Base-by-base conservation (phyloP, 2,113 vertebrate species). In the Redunca redunca region DNA sequence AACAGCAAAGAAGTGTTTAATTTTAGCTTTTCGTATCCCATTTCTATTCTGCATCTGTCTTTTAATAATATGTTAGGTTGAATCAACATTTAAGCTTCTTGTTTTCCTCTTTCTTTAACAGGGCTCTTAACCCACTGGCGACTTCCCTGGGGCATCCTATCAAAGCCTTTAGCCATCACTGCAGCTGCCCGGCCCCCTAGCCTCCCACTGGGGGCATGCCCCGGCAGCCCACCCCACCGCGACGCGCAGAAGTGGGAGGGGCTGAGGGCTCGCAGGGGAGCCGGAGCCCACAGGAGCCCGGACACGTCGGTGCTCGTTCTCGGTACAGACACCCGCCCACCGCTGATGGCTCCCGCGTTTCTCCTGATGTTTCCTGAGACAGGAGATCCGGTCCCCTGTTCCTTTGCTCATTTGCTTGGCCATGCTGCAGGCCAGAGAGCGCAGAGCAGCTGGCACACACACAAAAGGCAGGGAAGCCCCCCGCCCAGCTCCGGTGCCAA, bases 111-210 rank as follows among this genome's bases (percentile, higher is more conserved):
- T 98, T 55, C 33, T 77, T 13, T 10, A 48, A 6, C 25, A 48
- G 16, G 28, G 30, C 78, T 14, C 62, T 90, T 87, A 98, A 95
- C 95, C 89, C 86, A 88, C 36, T 58, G 43, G 26, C 94, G 95
- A 60, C 88, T 58, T 43, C 78, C 85, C 86, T 2, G 33, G 82
- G 53, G 33, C 0, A 1, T 95, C 96, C 64, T 97, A 93, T 97
- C 97, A 97, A 67, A 97, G 96, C 90, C 25, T 53, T 92, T 92
- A 92, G 86, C 88, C 87, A 95, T 97, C 98, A 46, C 92, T 92
- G 93, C 74, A 71, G 57, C 85, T 92, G 97, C 96, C 97, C 86
- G 67, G 92, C 86, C 62, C 55, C 92, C 86, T 36, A 10, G 97
- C 88, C 96, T 90, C 95, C 92, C 98, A 62, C 97, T 95, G 57